phyloP scores from a whole-genome alignment of 2,797 vertebrate genomes.

The Acomys russatus region DNA sequence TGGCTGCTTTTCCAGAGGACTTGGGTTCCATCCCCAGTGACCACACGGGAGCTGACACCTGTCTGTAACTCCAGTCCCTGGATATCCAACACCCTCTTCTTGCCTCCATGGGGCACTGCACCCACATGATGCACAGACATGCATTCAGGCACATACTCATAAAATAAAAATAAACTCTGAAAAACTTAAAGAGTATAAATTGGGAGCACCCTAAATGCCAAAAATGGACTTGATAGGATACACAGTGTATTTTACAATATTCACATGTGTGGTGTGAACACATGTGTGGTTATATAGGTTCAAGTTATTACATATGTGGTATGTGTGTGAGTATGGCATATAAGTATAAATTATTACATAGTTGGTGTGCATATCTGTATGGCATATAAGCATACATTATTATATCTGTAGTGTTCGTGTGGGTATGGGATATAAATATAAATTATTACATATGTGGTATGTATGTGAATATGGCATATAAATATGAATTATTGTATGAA shows the following conservation, averaged over 20 bases:
- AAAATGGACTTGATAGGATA: background rate
- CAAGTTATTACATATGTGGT: no score
- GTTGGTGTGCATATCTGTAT: background rate
- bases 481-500: background rate
- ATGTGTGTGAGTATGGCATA: no score
- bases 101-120: background rate
- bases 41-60: background rate
- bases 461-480: background rate
- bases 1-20: background rate
- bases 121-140: background rate
- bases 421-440: background rate
- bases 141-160: background rate
- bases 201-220: background rate
- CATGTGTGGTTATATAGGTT: no score
- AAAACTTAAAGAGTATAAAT: background rate
- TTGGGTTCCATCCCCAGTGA: background rate
- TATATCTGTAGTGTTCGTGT: background rate
- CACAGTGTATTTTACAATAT: background rate
- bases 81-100: background rate
- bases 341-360: background rate
- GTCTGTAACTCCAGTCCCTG: background rate
- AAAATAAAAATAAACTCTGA: background rate
- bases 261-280: background rate
- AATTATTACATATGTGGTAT: background rate
- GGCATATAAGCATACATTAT: background rate